Conservation (phyloP, 2,113 vertebrate species). For the Mobula birostris region DNA sequence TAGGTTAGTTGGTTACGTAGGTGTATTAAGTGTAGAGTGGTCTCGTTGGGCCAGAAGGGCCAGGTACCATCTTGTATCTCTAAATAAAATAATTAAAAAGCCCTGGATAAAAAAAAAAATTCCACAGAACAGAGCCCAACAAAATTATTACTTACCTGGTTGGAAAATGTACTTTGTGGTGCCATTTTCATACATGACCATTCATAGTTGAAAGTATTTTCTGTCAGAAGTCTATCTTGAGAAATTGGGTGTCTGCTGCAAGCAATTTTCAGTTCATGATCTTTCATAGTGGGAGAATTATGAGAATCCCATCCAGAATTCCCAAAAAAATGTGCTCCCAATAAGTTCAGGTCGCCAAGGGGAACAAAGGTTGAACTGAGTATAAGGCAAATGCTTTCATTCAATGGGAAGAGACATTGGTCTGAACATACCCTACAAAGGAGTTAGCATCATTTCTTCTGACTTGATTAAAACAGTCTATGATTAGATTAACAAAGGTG, state of each 20-base stretch:
- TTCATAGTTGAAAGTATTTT: background rate
- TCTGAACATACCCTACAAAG: background rate
- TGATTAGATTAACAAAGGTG: background rate
- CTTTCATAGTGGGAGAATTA: background rate
- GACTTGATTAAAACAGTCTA: background rate
- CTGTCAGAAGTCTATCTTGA: background rate
- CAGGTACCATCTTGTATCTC: too few species aligned
- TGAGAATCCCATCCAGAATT: background rate
- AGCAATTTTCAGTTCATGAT: background rate
- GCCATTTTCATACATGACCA: background rate
- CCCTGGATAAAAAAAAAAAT: background rate
- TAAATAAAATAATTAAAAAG: background rate
- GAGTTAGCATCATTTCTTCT: background rate
- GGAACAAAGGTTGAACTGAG: background rate
- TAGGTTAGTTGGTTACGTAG: too few species aligned
- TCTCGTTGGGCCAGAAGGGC: too few species aligned
- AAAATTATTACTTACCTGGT: background rate
- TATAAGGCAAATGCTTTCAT: background rate
- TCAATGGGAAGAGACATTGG: background rate
- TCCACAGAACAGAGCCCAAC: background rate
- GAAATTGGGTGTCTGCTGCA: background rate
- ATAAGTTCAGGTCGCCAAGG: background rate
- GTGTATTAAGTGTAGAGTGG: too few species aligned
- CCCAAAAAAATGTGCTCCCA: background rate
- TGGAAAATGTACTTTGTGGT: background rate